Evolutionary conservation across 2,113 vertebrate genomes (phyloP).

Genomic region (Ameiurus melas): DNA sequence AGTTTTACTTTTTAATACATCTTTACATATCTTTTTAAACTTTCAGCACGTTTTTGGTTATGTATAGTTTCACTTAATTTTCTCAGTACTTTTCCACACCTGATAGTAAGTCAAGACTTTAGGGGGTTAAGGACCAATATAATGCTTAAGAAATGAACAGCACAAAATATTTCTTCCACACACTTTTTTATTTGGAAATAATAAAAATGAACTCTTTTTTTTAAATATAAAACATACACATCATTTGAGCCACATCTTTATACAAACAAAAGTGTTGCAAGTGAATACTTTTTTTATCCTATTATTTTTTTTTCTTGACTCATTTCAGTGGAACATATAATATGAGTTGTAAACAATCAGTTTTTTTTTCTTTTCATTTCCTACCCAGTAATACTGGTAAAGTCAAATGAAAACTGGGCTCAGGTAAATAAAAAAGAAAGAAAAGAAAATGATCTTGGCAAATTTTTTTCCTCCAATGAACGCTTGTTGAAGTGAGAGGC

Average conservation of each 20-base stretch:
- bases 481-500: constrained; percentile 74
- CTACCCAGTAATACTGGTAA: constrained; percentile 72
- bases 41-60: background rate
- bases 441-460: constrained; percentile 73
- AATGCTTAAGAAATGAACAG: background rate
- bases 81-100: background rate
- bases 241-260: constrained; percentile 81
- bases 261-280: constrained; percentile 79
- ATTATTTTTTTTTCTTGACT: constrained; percentile 41
- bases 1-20: no score
- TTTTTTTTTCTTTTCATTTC: constrained; percentile 43
- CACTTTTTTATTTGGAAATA: constrained; percentile 82
- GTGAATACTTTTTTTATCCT: constrained; percentile 64
- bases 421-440: constrained; percentile 64
- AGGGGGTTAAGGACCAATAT: background rate
- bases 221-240: constrained; percentile 80
- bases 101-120: background rate
- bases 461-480: background rate
- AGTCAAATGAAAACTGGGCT: constrained; percentile 70
- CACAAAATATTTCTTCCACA: constrained; percentile 70
- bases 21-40: no score
- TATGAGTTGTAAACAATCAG: constrained; percentile 78
- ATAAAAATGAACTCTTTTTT: constrained; percentile 77
- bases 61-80: background rate
- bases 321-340: constrained; percentile 73